Evolutionary conservation across 2,888 invertebrate species (phyloP), one percentile per base, ranked within the genome.

Genomic region (Campoplex capitator): DNA sequence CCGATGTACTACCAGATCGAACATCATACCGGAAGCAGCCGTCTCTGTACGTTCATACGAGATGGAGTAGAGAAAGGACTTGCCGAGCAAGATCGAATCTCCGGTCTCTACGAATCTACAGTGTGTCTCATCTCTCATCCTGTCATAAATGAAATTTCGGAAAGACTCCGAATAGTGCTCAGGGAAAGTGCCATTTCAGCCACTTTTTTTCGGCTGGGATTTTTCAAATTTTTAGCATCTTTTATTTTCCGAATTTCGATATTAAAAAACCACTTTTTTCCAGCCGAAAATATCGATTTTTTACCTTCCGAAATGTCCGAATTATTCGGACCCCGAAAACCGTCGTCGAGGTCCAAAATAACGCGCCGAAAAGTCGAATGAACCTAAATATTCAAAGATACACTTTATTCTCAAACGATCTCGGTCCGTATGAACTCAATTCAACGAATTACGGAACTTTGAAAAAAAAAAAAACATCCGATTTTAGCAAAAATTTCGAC

Each of bases 1-100:
- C 28, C 62, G 13, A 32, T 28, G 35, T n/a, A 35, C 51, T 51
- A 51, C 77, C 68, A 78, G 78, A 68, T 68, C 73, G 58, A 68
- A 51, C 74, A 68, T 78, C 78, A 75, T 83, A 85, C 78, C 62
- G 78, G 85, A 85, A 77, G 56, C 62, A 58, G 38, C 76, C 48
- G 54, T 62, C 73, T 62, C 73, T 28, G 51, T 80, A 76, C 35
- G n/a, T 51, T 54, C 16, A 45, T 71, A 71, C n/a, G 38, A 73
- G 73, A 73, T 54, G 54, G 73, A 54, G 73, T 54, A 56, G 78
- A 23, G 42, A 74, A 56, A 45, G 35, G 48, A 18, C 32, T 28
- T 32, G 8, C 32, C 32, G 35, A 35, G 76, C 75, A 62, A 75
- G 71, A 86, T 86, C 74, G 79, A 86, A 86, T 83, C 86, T 75